A percentile compares a stretch with the other conserved stretches of the same genome.
These are phyloP conservation scores for Drosophila lacteicornis DNA, from an alignment of 1,140 invertebrate species.

Conservation along the genomic window DNA sequence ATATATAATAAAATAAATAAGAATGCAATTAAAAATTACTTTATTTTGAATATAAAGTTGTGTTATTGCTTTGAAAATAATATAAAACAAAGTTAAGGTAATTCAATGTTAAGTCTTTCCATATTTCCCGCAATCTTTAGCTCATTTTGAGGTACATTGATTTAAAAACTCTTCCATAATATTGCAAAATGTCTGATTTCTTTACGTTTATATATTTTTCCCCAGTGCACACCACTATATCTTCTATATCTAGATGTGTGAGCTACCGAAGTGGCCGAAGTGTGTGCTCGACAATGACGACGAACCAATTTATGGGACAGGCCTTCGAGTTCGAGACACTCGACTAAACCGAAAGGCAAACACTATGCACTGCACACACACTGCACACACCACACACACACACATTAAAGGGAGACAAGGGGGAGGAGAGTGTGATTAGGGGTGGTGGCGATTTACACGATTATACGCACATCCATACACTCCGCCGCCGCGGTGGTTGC, in stretches of 20 bases:
- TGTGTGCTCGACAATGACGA: constrained; percentile 70
- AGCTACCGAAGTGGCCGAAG: constrained; percentile 63
- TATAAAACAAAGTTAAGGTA: too few species aligned
- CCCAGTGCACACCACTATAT: constrained; percentile 10
- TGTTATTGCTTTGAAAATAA: too few species aligned
- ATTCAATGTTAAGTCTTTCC: too few species aligned
- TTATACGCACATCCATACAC: too few species aligned
- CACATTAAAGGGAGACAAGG: not conserved
- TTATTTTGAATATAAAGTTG: too few species aligned
- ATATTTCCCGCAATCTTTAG: too few species aligned
- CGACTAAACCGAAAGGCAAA: constrained; percentile 62
- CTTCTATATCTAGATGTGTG: constrained; percentile 30
- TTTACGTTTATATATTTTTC: not conserved
- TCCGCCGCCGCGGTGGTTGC: constrained; percentile 13
- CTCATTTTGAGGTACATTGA: too few species aligned
- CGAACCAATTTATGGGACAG: constrained; percentile 76
- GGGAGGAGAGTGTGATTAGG: constrained; percentile 12
- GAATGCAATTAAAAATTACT: too few species aligned
- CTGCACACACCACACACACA: constrained; percentile 21
- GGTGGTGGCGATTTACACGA: constrained; percentile 7
- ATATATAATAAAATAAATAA: too few species aligned
- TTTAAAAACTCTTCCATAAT: not conserved
- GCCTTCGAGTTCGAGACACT: constrained; percentile 38
- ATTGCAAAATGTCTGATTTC: too few species aligned
- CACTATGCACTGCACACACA: constrained; percentile 43